Conservation (phyloP, 2,797 vertebrate genomes). For the Sebastiscus tertius region DNA sequence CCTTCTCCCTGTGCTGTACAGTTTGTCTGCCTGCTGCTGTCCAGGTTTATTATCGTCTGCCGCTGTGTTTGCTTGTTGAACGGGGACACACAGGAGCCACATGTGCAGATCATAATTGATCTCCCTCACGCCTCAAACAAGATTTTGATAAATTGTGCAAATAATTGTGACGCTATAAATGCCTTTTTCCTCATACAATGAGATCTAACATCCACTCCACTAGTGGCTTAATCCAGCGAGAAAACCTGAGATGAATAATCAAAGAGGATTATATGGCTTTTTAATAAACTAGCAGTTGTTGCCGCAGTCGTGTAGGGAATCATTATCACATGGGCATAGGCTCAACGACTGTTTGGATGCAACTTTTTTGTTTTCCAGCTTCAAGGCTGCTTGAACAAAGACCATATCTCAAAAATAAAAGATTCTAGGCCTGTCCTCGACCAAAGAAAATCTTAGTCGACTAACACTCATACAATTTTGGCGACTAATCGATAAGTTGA, state of each 20-base stretch:
- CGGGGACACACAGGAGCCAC: slow-evolving; percentile 1
- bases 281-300: neutral
- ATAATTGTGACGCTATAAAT: neutral
- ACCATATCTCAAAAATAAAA: neutral
- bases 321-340: neutral
- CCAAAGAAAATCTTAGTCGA: too few species aligned
- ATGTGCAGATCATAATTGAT: slow-evolving; percentile 4
- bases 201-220: neutral
- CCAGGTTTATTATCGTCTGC: slow-evolving; percentile 10
- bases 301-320: neutral
- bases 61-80: slow-evolving; percentile 2
- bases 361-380: neutral
- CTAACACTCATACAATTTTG: too few species aligned
- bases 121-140: neutral
- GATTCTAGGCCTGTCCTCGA: neutral
- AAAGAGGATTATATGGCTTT: slow-evolving; percentile 10
- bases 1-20: neutral
- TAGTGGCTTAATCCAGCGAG: neutral
- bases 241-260: slow-evolving; percentile 4
- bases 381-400: neutral
- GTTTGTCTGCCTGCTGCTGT: slow-evolving; percentile 33
- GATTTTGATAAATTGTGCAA: neutral
- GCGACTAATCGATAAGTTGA: too few species aligned
- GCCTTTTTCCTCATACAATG: neutral
- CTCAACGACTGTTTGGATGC: neutral